These are phyloP conservation scores for Leucopsar rothschildi DNA, from an alignment of 2,113 vertebrate genomes.

Conservation along the genomic window DNA sequence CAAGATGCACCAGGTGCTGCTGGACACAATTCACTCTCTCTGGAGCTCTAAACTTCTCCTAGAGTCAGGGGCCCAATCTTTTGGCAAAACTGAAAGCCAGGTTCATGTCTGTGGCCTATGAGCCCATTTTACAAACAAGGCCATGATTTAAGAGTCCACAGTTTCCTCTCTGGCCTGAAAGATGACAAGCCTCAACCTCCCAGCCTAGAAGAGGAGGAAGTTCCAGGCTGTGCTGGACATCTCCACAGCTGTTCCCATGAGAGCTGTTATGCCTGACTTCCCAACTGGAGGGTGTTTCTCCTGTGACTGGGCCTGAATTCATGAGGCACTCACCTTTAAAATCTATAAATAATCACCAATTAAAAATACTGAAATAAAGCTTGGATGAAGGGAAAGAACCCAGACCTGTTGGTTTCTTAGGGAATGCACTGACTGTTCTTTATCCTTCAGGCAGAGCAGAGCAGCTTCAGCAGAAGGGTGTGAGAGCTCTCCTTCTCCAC, in stretches of 20 bases:
- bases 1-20: not conserved
- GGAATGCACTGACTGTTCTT: not conserved
- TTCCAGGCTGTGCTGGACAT: not conserved
- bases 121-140: not conserved
- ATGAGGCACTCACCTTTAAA: not conserved
- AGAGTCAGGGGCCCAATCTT: not conserved
- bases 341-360: not conserved
- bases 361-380: not conserved
- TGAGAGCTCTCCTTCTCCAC: not conserved
- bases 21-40: accelerated
- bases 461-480: not conserved
- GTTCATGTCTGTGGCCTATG: not conserved
- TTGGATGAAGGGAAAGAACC: not conserved
- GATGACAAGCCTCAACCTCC: not conserved
- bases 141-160: not conserved
- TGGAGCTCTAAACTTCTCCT: not conserved
- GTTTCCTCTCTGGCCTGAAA: not conserved
- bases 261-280: not conserved
- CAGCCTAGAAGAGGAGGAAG: not conserved
- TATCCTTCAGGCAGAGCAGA: not conserved
- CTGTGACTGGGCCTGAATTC: not conserved
- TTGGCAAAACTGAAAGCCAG: not conserved
- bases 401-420: not conserved
- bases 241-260: not conserved
- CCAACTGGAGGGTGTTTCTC: not conserved